Evolutionary conservation across 2,888 invertebrate species (phyloP).

Genomic region (Hirtodrosophila cameraria): DNA sequence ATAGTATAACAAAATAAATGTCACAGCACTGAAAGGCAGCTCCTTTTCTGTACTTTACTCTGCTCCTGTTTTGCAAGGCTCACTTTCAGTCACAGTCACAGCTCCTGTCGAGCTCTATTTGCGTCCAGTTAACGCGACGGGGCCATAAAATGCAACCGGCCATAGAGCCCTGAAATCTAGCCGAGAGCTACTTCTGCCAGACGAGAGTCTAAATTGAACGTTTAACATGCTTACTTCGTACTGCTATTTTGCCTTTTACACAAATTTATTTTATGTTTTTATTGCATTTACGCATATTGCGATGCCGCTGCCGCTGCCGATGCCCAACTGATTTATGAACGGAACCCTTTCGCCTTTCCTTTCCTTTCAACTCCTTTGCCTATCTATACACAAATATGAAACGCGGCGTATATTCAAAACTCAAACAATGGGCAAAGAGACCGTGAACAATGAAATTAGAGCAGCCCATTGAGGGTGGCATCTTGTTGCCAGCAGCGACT

Average conservation of each 20-base stretch:
- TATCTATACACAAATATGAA: slow-evolving; percentile 36
- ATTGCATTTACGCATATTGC: slow-evolving; percentile 78
- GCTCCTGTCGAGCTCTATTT: slow-evolving; percentile 69
- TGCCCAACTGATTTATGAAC: slow-evolving; percentile 78
- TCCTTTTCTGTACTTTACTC: slow-evolving; percentile 9
- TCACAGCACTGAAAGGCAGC: slow-evolving; percentile 37
- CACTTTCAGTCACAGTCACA: slow-evolving; percentile 2
- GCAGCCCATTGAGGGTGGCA: slow-evolving; percentile 69
- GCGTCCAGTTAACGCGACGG: slow-evolving; percentile 73
- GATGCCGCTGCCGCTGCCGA: slow-evolving; percentile 41
- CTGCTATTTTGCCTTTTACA: slow-evolving; percentile 49
- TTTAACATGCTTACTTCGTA: slow-evolving; percentile 49
- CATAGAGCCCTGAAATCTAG: slow-evolving; percentile 47
- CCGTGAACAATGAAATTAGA: slow-evolving; percentile 79
- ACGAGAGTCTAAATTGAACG: slow-evolving; percentile 68
- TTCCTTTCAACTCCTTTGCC: slow-evolving; percentile 16
- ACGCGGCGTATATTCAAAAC: slow-evolving; percentile 68
- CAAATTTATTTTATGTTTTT: slow-evolving; percentile 78
- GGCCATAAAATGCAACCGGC: slow-evolving; percentile 69
- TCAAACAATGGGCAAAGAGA: slow-evolving; percentile 66
- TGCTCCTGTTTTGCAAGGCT: slow-evolving; percentile 4
- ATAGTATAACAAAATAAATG: slow-evolving; percentile 57
- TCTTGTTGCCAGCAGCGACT: neutral
- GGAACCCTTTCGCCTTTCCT: slow-evolving; percentile 55
- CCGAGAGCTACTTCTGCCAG: slow-evolving; percentile 27